Conservation (phyloP, 2,888 invertebrate genomes). For the Cataglyphis altisquamis region DNA sequence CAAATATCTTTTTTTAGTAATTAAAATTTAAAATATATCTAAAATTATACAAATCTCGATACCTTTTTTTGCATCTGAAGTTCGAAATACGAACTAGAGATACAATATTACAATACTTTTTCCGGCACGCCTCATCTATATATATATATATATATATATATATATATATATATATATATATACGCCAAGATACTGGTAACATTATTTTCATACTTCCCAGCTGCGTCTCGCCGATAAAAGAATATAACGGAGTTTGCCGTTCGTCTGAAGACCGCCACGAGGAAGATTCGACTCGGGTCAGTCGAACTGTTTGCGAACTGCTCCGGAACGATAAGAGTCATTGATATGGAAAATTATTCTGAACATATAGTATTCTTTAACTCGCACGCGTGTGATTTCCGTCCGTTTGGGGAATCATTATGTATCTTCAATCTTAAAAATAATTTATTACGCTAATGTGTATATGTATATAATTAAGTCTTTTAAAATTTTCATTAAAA, state of each 20-base stretch:
- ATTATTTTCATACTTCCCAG: constrained; percentile 46
- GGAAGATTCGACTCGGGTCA: constrained; percentile 22
- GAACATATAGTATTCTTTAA: not conserved
- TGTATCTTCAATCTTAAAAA: not conserved
- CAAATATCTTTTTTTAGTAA: not conserved
- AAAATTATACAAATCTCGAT: not conserved
- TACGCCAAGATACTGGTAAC: constrained; percentile 20
- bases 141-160: too few relatives aligned
- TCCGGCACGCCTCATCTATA: not conserved
- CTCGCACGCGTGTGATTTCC: not conserved
- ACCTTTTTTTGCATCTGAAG: not conserved
- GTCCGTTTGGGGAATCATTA: not conserved
- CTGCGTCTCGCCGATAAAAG: constrained; percentile 53
- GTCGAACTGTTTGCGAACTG: constrained; percentile 25
- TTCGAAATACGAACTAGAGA: not conserved
- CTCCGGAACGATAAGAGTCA: constrained; percentile 19
- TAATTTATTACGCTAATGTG: not conserved
- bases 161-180: too few relatives aligned
- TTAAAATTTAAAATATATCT: not conserved
- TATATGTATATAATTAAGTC: not conserved
- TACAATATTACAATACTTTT: not conserved
- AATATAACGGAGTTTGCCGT: constrained; percentile 26
- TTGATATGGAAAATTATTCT: constrained; percentile 31
- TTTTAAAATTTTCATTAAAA: not conserved
- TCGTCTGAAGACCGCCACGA: not conserved